phyloP scores from a whole-genome alignment of 2,113 vertebrate genomes.

The Phalacrocorax brasilianus region DNA sequence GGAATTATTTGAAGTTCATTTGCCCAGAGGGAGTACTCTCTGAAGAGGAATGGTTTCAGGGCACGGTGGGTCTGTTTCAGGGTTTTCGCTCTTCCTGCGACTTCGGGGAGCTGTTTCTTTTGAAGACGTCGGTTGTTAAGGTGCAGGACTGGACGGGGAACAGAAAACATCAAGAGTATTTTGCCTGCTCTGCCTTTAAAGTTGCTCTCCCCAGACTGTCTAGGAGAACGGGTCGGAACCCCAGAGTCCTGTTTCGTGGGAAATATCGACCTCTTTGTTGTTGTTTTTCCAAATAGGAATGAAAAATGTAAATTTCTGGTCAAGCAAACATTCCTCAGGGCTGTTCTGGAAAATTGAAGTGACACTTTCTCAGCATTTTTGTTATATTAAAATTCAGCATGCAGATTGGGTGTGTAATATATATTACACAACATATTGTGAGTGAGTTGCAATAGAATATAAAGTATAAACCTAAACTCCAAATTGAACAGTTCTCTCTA shows the following conservation, averaged over 20 bases:
- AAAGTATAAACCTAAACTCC: background rate
- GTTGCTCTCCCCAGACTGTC: background rate
- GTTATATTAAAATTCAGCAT: constrained; percentile 32
- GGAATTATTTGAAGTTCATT: constrained; percentile 63
- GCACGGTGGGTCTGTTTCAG: constrained; percentile 38
- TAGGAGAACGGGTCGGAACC: background rate
- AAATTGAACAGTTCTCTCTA: background rate
- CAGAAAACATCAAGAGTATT: background rate
- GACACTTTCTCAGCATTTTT: constrained; percentile 59
- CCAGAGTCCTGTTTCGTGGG: constrained; percentile 6
- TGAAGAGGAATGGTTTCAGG: constrained; percentile 49
- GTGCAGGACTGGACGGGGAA: background rate
- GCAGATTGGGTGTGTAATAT: constrained; percentile 24
- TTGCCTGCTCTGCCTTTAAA: background rate
- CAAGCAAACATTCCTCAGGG: constrained; percentile 54
- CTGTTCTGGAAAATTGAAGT: constrained; percentile 57
- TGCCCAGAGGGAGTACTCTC: constrained; percentile 51
- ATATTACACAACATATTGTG: background rate
- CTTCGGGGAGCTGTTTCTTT: constrained; percentile 15
- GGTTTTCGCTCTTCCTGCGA: constrained; percentile 39
- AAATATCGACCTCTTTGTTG: constrained; percentile 52
- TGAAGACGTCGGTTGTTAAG: background rate
- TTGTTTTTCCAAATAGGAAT: constrained; percentile 56
- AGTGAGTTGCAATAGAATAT: background rate
- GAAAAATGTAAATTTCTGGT: constrained; percentile 67